phyloP scores from a whole-genome alignment of 1,140 invertebrate genomes.

The Reticulitermes speratus region DNA sequence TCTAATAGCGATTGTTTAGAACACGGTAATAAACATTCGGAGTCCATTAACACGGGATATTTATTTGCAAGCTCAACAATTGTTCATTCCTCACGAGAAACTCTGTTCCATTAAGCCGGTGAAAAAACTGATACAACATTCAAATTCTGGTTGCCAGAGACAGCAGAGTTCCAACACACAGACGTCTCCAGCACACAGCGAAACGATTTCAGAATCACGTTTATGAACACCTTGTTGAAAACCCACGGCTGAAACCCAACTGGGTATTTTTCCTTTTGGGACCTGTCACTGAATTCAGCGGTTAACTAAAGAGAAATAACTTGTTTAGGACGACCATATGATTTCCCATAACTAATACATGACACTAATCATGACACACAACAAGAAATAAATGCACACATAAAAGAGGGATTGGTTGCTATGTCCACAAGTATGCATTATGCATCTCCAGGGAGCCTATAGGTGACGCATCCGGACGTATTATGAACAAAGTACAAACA shows the following conservation, averaged over 20 bases:
- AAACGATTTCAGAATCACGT: too few species aligned
- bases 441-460: neutral
- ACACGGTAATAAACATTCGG: too few species aligned
- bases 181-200: too few species aligned
- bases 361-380: neutral
- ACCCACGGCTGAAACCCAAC: neutral
- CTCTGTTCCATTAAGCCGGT: too few species aligned
- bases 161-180: too few species aligned
- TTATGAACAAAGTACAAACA: conserved; percentile 8
- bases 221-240: too few species aligned
- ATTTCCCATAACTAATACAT: neutral
- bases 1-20: too few species aligned
- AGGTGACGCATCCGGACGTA: neutral
- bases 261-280: neutral
- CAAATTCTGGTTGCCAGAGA: too few species aligned
- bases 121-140: too few species aligned
- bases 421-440: neutral
- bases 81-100: too few species aligned
- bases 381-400: neutral
- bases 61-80: too few species aligned
- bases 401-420: neutral
- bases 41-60: too few species aligned
- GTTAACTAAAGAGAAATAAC: neutral
- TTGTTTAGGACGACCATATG: neutral
- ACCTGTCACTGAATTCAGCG: neutral